These are phyloP conservation scores for Chelon auratus DNA, from an alignment of 2,797 vertebrate genomes.

Conservation along the genomic window DNA sequence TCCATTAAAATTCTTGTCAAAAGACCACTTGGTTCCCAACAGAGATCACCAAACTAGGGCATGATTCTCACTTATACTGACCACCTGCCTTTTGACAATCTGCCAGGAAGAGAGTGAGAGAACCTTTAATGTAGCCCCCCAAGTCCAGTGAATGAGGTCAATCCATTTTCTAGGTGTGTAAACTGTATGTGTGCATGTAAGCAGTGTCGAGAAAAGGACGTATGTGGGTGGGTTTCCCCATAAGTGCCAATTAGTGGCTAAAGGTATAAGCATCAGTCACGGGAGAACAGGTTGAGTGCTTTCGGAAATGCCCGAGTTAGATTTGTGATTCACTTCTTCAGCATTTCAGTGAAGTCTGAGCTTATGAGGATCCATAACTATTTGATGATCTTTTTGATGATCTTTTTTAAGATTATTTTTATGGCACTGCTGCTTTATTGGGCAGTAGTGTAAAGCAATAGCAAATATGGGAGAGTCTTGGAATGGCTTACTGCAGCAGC, in stretches of 20 bases:
- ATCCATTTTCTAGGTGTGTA: conserved; percentile 62
- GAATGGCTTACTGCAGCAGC: conserved; percentile 45
- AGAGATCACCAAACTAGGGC: conserved; percentile 79
- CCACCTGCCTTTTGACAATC: conserved; percentile 76
- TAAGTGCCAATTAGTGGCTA: conserved; percentile 74
- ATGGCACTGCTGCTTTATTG: conserved; percentile 63
- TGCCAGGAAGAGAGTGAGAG: conserved; percentile 72
- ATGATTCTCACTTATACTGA: conserved; percentile 81
- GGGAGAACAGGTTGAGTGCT: conserved; percentile 61
- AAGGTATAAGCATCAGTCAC: conserved; percentile 65
- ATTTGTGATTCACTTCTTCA: conserved; percentile 56
- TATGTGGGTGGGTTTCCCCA: conserved; percentile 65
- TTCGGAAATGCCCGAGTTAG: conserved; percentile 37
- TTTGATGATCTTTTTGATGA: conserved; percentile 74
- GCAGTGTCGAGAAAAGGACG: conserved; percentile 41
- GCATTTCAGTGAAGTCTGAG: conserved; percentile 55
- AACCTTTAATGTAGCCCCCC: conserved; percentile 75
- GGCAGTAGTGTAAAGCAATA: conserved; percentile 42
- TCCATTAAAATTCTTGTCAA: conserved; percentile 79
- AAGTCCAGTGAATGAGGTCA: conserved; percentile 78
- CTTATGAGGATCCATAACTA: conserved; percentile 68
- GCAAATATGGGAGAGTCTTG: conserved; percentile 46
- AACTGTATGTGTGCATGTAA: conserved; percentile 41
- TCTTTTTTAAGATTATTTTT: conserved; percentile 71
- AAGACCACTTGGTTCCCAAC: conserved; percentile 71